These are phyloP conservation scores for Onthophagus sagittarius DNA, from an alignment of 2,888 invertebrate species.

Conservation along the genomic window DNA sequence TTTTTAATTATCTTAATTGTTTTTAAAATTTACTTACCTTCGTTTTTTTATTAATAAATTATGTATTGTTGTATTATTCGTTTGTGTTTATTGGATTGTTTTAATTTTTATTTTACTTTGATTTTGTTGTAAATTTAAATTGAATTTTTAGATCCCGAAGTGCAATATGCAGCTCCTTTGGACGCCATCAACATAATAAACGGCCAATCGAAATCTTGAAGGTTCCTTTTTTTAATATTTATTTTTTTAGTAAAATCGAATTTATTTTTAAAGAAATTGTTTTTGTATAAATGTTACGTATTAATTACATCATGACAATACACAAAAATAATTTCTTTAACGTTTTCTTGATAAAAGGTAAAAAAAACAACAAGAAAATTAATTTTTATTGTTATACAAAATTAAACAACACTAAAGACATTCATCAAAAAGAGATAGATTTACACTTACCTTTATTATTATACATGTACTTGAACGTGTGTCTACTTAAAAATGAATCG, in stretches of 20 bases:
- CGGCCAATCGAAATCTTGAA: conserved; percentile 36
- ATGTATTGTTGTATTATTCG: too few relatives aligned
- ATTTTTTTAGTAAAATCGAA: background rate
- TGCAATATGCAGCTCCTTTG: conserved; percentile 62
- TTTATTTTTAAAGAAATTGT: background rate
- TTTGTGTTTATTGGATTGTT: too few relatives aligned
- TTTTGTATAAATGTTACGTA: too few relatives aligned
- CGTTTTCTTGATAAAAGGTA: background rate
- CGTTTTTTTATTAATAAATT: too few relatives aligned
- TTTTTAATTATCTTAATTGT: too few relatives aligned
- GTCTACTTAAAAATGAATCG: background rate
- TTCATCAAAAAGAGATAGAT: background rate
- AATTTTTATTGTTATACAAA: background rate
- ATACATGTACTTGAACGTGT: background rate
- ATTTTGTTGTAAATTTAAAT: background rate
- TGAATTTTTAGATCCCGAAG: conserved; percentile 22
- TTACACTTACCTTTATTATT: background rate
- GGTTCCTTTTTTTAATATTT: conserved; percentile 3
- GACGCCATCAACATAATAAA: conserved; percentile 66
- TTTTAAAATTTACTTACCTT: too few relatives aligned
- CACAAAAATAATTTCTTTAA: too few relatives aligned
- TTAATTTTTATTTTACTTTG: too few relatives aligned
- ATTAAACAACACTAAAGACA: background rate
- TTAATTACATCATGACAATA: too few relatives aligned
- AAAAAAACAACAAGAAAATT: background rate